Percentiles rank a stretch among this genome's conserved stretches.
These are phyloP conservation scores for Lepetodrilus schrolli DNA, from an alignment of 2,888 invertebrate genomes.

Conservation along the genomic window DNA sequence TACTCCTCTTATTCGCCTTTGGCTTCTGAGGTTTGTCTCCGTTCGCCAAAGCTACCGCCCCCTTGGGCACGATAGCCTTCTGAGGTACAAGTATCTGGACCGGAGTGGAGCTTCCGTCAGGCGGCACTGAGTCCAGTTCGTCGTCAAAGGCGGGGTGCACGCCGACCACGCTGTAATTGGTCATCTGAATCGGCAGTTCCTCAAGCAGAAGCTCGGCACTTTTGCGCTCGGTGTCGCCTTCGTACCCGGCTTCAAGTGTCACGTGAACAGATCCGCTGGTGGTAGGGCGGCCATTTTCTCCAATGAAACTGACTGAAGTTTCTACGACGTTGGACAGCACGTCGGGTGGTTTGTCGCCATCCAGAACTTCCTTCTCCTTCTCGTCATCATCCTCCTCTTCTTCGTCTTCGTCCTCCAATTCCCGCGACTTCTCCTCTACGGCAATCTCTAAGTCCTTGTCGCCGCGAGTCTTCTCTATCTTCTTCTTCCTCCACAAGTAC, in stretches of 20 bases:
- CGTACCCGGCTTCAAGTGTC: background rate
- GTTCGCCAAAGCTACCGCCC: background rate
- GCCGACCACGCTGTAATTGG: background rate
- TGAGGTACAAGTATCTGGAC: background rate
- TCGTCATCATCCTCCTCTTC: background rate
- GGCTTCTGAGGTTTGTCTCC: background rate
- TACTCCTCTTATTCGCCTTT: slow-evolving; percentile 5
- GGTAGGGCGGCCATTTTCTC: slow-evolving; percentile 2
- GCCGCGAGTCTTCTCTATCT: background rate
- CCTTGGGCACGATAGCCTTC: background rate
- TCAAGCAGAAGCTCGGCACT: background rate
- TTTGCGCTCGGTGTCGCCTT: background rate
- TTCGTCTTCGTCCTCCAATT: background rate
- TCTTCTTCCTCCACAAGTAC: background rate
- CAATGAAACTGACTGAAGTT: background rate
- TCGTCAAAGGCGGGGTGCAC: background rate
- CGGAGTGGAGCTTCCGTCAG: too few species aligned
- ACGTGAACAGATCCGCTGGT: slow-evolving; percentile 17
- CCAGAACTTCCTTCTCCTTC: background rate
- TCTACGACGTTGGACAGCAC: background rate
- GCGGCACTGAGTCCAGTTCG: background rate
- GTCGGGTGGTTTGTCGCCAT: background rate
- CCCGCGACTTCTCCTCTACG: background rate
- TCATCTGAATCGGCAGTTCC: background rate
- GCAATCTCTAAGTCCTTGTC: background rate